Conservation (phyloP, 2,113 vertebrate genomes). For the Gasterosteus aculeatus region DNA sequence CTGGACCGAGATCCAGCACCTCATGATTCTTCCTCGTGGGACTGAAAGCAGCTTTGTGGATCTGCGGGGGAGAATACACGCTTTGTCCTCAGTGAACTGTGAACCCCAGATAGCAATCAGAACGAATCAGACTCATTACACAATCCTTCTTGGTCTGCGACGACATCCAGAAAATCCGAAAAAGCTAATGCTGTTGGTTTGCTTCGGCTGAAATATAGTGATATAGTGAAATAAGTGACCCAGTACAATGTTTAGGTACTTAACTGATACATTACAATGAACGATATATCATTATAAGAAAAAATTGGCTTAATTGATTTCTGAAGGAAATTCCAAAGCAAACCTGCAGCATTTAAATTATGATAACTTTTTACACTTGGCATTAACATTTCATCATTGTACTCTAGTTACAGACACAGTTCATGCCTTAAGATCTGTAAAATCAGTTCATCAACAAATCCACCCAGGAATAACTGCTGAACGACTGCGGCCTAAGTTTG, state of each 20-base stretch:
- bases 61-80: conserved; percentile 8
- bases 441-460: not conserved
- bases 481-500: not conserved
- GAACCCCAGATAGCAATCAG: conserved; percentile 46
- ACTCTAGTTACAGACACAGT: not conserved
- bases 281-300: not conserved
- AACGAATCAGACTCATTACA: conserved; percentile 41
- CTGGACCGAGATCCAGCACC: conserved; percentile 1
- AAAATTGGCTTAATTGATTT: not conserved
- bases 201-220: not conserved
- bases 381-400: not conserved
- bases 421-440: not conserved
- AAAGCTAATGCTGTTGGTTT: not conserved
- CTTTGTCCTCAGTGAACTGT: conserved; percentile 46
- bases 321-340: not conserved
- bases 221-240: not conserved
- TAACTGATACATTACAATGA: not conserved
- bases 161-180: conserved; percentile 3
- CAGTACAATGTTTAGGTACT: not conserved
- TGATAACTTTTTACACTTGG: no score
- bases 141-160: conserved; percentile 1
- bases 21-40: conserved; percentile 32
- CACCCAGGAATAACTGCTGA: not conserved
- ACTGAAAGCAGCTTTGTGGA: conserved; percentile 26
- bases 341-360: not conserved